These are phyloP conservation scores for Carollia perspicillata DNA, from an alignment of 2,113 vertebrate species.

Conservation along the genomic window DNA sequence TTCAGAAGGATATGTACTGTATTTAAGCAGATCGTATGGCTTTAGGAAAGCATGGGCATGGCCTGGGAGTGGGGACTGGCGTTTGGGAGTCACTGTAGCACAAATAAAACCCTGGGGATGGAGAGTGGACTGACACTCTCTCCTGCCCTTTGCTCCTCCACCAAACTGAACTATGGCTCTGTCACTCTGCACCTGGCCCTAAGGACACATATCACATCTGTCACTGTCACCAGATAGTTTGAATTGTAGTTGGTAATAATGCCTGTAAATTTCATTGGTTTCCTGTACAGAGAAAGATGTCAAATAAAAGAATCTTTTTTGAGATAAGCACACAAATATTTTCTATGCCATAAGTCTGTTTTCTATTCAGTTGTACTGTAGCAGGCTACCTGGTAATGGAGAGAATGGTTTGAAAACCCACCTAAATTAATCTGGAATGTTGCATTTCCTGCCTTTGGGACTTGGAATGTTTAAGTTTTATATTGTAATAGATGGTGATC, in stretches of 20 bases:
- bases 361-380: background rate
- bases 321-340: slow-evolving; percentile 23
- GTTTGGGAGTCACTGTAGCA: background rate
- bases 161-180: background rate
- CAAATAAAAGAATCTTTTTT: background rate
- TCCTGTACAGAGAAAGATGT: background rate
- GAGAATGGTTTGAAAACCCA: slow-evolving; percentile 16
- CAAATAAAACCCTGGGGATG: background rate
- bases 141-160: background rate
- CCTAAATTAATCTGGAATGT: background rate
- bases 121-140: background rate
- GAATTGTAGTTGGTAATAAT: background rate
- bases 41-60: background rate
- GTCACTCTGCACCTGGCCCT: background rate
- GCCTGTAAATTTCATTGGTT: background rate
- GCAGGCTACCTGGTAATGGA: background rate
- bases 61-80: background rate
- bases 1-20: background rate
- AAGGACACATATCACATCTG: background rate
- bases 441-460: slow-evolving; percentile 24
- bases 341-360: slow-evolving; percentile 32
- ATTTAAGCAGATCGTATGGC: background rate
- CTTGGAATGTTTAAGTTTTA: slow-evolving; percentile 17
- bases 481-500: background rate
- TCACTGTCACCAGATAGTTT: background rate